phyloP scores from a whole-genome alignment of 2,888 invertebrate species.

The Pachycephus smyrnensis region DNA sequence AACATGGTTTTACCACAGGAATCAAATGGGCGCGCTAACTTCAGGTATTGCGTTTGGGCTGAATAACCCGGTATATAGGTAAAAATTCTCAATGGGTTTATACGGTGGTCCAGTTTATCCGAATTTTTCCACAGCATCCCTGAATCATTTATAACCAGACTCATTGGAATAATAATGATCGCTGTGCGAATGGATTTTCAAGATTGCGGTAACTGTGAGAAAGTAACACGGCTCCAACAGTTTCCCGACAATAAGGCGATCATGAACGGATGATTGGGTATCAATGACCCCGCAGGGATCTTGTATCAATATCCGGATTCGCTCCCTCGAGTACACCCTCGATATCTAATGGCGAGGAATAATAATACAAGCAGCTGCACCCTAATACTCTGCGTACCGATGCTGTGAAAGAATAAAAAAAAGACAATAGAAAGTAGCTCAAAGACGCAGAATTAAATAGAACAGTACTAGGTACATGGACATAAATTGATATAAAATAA shows the following conservation, averaged over 20 bases:
- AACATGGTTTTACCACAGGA: too few species aligned
- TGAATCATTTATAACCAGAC: not conserved
- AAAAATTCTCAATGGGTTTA: not conserved
- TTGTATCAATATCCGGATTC: conserved; percentile 41
- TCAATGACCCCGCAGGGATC: conserved; percentile 60
- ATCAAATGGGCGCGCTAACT: too few species aligned
- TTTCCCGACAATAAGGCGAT: conserved; percentile 52
- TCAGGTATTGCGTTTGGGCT: too few species aligned
- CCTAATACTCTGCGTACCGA: not conserved
- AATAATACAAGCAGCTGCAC: conserved; percentile 23
- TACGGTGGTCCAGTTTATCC: not conserved
- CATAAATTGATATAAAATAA: conserved; percentile 7
- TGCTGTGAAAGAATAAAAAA: not conserved
- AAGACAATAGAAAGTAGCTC: conserved; percentile 1
- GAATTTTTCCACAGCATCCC: not conserved
- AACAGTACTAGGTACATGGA: not conserved
- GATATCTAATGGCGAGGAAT: conserved; percentile 44
- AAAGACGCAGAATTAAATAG: not conserved
- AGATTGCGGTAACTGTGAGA: conserved; percentile 59
- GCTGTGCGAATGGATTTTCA: conserved; percentile 44
- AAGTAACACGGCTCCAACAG: conserved; percentile 40
- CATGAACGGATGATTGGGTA: conserved; percentile 62
- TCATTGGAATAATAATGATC: not conserved
- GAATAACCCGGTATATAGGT: too few species aligned
- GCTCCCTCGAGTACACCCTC: conserved; percentile 46